Evolutionary conservation across 2,113 vertebrate species (phyloP).

Genomic region (Peromyscus polionotus): DNA sequence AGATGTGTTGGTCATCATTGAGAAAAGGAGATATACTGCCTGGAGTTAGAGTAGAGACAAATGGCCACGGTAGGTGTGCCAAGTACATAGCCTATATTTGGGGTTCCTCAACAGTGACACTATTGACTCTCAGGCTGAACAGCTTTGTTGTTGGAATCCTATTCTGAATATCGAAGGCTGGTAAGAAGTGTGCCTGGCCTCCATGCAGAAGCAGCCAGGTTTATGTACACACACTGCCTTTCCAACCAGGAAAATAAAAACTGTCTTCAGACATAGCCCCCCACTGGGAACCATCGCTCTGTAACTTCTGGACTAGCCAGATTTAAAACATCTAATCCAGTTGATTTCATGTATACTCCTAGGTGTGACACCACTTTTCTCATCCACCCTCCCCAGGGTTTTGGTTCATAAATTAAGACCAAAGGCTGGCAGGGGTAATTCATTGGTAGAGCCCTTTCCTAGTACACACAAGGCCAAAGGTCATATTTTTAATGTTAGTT

Average conservation of each 20-base stretch:
- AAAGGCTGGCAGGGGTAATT: not conserved
- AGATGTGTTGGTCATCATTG: not conserved
- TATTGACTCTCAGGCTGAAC: not conserved
- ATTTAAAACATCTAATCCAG: not conserved
- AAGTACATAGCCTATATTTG: rapidly evolving
- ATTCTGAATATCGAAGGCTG: not conserved
- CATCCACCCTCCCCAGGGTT: not conserved
- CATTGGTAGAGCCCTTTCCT: not conserved
- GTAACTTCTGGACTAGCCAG: not conserved
- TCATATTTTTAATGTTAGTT: not conserved
- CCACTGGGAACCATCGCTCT: not conserved
- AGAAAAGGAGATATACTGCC: not conserved
- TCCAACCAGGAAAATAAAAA: not conserved
- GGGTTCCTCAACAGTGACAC: not conserved
- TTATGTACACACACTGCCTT: not conserved
- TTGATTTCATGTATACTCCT: not conserved
- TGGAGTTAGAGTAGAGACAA: not conserved
- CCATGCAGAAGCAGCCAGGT: not conserved
- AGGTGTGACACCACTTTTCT: not conserved
- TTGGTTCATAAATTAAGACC: not conserved
- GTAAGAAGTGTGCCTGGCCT: not conserved
- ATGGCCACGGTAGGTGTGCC: rapidly evolving
- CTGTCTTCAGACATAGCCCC: not conserved
- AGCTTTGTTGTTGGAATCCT: not conserved
- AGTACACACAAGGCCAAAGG: not conserved